phyloP scores from a whole-genome alignment of 37 sponge, comb jelly and placozoan genomes.

The Haliclona indistincta region DNA sequence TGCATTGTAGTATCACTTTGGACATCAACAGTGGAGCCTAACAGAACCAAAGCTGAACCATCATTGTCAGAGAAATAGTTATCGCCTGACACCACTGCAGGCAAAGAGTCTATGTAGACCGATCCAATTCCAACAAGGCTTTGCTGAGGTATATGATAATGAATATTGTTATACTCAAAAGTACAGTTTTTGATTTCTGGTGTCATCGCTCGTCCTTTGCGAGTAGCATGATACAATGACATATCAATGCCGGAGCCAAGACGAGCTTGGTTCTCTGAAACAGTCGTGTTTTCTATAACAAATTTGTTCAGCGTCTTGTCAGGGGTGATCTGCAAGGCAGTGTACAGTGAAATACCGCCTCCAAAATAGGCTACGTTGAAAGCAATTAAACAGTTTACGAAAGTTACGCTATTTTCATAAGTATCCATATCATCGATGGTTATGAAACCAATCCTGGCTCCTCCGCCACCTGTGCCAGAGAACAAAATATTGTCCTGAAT shows the following conservation, averaged over 20 bases:
- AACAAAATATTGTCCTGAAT: neutral
- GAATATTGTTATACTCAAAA: neutral
- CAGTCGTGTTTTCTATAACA: neutral
- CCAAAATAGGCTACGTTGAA: constrained; percentile 48
- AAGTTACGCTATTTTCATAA: constrained; percentile 12
- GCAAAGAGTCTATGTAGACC: constrained; percentile 24
- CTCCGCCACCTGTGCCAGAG: constrained; percentile 48
- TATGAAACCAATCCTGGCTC: constrained; percentile 27
- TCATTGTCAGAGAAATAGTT: neutral
- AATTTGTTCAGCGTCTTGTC: neutral
- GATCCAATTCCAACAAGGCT: constrained; percentile 19
- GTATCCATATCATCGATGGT: constrained; percentile 7
- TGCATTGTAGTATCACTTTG: neutral
- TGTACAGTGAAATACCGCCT: constrained; percentile 44
- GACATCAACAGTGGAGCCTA: neutral
- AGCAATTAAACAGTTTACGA: constrained; percentile 34
- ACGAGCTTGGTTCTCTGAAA: constrained; percentile 27
- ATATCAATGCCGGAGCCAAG: constrained; percentile 46
- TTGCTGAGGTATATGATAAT: neutral
- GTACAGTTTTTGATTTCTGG: neutral
- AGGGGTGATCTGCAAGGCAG: neutral
- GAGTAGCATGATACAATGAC: constrained; percentile 9
- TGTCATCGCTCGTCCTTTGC: neutral
- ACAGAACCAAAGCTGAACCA: constrained; percentile 10
- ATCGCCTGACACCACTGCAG: neutral